Evolutionary conservation across 2,888 invertebrate species (phyloP), one percentile per base, ranked within the genome.

Genomic region (Ligdia adustata): DNA sequence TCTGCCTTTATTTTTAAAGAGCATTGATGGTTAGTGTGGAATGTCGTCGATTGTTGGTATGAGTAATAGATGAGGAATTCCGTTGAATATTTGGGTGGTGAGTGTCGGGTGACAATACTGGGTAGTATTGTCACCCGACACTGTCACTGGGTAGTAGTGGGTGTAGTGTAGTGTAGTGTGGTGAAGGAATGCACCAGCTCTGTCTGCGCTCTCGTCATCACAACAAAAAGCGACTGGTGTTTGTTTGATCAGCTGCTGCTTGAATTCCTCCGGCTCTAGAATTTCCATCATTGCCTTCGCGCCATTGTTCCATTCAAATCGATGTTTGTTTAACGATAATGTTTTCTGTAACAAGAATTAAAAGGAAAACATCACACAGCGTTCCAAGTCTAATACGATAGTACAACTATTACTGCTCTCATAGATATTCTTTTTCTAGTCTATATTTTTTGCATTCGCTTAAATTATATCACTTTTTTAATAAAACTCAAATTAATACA

Each of bases 101-200:
- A 52, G 52, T 62, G 52, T 49, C 58, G 55, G 28, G 42, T 35
- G 28, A 43, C 41, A 51, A n/a, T n/a, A n/a, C n/a, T n/a, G n/a
- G n/a, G n/a, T n/a, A n/a, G n/a, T n/a, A n/a, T n/a, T n/a, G n/a
- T n/a, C n/a, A n/a, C n/a, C n/a, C n/a, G n/a, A n/a, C n/a, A n/a
- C n/a, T n/a, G n/a, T n/a, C n/a, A n/a, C n/a, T n/a, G n/a, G n/a
- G n/a, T n/a, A n/a, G n/a, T n/a, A n/a, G n/a, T n/a, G n/a, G n/a
- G n/a, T n/a, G n/a, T n/a, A n/a, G n/a, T n/a, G n/a, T n/a, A n/a
- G n/a, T n/a, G n/a, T n/a, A n/a, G n/a, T n/a, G n/a, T n/a, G n/a
- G n/a, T n/a, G n/a, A n/a, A n/a, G 71, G 74, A 69, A 71, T 72
- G 73, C 64, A 47, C 52, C 60, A 61, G 62, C 68, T 66, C 69